phyloP scores from a whole-genome alignment of 1,140 invertebrate species.

The Artemia franciscana region DNA sequence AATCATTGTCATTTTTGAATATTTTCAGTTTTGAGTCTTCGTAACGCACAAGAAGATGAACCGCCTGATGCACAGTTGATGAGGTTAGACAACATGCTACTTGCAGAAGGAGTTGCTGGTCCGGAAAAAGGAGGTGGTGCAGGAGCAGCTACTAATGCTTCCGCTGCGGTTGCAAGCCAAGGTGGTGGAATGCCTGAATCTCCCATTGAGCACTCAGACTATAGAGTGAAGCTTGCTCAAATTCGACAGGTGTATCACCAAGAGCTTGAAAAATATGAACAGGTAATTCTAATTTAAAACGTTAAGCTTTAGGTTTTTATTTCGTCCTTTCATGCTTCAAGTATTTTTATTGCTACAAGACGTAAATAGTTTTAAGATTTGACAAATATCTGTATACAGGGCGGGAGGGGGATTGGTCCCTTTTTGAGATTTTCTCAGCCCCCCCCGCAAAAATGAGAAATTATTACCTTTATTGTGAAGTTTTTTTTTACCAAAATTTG shows the following conservation, averaged over 20 bases:
- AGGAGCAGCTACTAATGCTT: conserved; percentile 65
- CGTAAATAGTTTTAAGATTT: no score
- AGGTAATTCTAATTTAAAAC: no score
- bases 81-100: conserved; percentile 98
- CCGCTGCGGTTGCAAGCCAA: conserved; percentile 47
- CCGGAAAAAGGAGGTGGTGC: conserved; percentile 89
- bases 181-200: conserved; percentile 52
- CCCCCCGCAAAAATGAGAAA: no score
- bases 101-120: conserved; percentile 94
- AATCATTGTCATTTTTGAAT: conserved; percentile 11
- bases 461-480: no score
- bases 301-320: no score
- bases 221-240: conserved; percentile 93
- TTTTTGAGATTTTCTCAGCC: no score
- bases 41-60: conserved; percentile 94
- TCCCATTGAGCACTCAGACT: conserved; percentile 97
- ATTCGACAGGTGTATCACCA: conserved; percentile 98
- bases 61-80: conserved; percentile 96
- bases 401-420: no score
- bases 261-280: conserved; percentile 96
- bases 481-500: no score
- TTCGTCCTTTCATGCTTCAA: no score
- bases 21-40: conserved; percentile 63
- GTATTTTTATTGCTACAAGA: no score
- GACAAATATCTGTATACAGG: no score